These are phyloP conservation scores for Silurus glanis DNA, from an alignment of 2,113 vertebrate genomes.

Conservation along the genomic window DNA sequence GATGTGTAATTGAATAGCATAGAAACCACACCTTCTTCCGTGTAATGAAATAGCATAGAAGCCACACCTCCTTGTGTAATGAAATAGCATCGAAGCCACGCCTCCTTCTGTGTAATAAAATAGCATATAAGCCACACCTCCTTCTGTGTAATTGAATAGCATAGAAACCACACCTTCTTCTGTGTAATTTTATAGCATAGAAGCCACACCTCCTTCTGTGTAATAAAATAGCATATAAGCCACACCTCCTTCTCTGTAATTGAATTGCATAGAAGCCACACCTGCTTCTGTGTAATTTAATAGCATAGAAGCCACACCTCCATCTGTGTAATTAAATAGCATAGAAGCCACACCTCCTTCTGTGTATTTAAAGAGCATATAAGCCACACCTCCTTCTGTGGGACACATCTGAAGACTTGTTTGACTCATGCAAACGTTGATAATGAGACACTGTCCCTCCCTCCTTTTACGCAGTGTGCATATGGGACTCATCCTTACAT, in stretches of 20 bases:
- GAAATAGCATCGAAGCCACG: no score
- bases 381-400: background rate
- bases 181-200: no score
- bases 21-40: no score
- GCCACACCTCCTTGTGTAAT: background rate
- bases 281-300: background rate
- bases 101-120: background rate
- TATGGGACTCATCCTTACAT: background rate
- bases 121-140: no score
- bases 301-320: no score
- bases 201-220: no score
- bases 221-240: no score
- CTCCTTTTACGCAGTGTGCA: background rate
- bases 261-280: no score
- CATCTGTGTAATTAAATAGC: background rate
- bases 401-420: background rate
- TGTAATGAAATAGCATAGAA: no score
- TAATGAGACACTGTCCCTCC: background rate
- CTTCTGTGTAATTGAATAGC: no score
- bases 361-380: background rate
- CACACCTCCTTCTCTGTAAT: background rate
- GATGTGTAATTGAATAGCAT: no score
- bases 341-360: background rate
- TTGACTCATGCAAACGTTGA: background rate
- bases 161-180: no score